Evolutionary conservation across 2,888 invertebrate genomes (phyloP).

Genomic region (Idaea straminata): DNA sequence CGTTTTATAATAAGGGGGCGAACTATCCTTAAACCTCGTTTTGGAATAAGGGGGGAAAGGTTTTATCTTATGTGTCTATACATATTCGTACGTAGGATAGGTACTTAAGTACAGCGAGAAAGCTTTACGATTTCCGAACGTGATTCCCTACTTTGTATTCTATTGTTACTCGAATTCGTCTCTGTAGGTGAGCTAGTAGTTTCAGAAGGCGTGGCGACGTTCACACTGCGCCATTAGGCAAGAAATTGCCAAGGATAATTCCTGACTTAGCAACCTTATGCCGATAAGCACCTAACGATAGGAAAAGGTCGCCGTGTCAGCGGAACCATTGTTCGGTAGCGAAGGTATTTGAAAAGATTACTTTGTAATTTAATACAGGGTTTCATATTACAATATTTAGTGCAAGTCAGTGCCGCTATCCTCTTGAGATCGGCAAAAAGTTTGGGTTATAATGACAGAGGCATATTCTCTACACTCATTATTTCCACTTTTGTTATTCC

Average conservation of each 20-base stretch:
- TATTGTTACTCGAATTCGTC: conserved; percentile 28
- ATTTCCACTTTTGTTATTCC: not conserved
- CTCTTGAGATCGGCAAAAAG: not conserved
- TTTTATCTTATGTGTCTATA: no score
- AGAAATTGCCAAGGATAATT: conserved; percentile 40
- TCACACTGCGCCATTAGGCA: conserved; percentile 35
- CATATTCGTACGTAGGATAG: not conserved
- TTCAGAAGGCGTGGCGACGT: conserved; percentile 28
- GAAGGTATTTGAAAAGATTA: conserved; percentile 20
- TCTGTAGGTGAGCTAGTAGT: conserved; percentile 29
- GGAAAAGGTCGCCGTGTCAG: conserved; percentile 24
- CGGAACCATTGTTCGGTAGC: conserved; percentile 19
- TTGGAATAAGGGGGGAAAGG: no score
- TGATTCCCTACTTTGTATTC: not conserved
- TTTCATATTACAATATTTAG: not conserved
- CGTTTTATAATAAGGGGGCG: no score
- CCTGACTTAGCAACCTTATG: conserved; percentile 32
- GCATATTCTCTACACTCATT: not conserved
- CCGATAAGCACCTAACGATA: conserved; percentile 23
- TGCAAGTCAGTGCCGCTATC: not conserved
- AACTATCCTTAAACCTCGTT: no score
- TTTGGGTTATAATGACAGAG: not conserved
- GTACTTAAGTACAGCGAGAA: conserved; percentile 3
- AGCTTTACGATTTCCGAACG: not conserved
- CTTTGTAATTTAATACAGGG: conserved; percentile 12